Evolutionary conservation across 64 coral and sea anemone genomes (phyloP), one percentile per base, ranked within the genome.

Genomic region (Platygyra sinensis): DNA sequence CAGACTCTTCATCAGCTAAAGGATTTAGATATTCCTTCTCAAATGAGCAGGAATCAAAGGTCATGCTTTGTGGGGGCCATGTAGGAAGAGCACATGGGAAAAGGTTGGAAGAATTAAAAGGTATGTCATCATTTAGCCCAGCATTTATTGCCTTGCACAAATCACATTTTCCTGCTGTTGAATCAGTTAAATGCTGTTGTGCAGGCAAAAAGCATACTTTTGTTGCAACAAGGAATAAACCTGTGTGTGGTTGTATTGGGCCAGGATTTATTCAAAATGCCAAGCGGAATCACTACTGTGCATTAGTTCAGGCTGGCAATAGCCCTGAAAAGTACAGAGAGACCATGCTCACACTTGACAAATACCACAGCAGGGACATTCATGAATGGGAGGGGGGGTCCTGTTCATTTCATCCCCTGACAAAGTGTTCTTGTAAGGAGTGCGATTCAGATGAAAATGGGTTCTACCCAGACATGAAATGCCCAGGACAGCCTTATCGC

Each of bases 1-100:
- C 87, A 0, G 73, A 89, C 55, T 89, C 87, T 22, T 89, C 73
- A 42, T 89, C 55, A 39, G 87, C 73, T 0, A 63, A 76, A 63
- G 87, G 87, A 29, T 89, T 89, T 42, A 38, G 73, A 12, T 49
- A 89, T 22, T 89, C 73, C 2, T 77, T 64, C n/a, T 77, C 87
- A 2, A 89, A 89, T 78, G 73, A 77, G 33, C 83, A 86, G n/a
- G 83, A 86, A 13, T 52, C 65, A 2, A 90, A 22, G 25, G 16
- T 84, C 10, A 84, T 84, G 80, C 51, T 86, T 22, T 86, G 89
- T 90, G 89, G 88, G 78, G 79, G 89, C 5, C 81, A 92, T 86
- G 90, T 93, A 50, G 91, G 86, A n/a, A 39, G 86, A 51, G 86
- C 86, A 16, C 86, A 93, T 93, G 86, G 86, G 1, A 88, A 82